Conservation (phyloP, 2,888 invertebrate genomes). For the Drosophila anomalata region DNA sequence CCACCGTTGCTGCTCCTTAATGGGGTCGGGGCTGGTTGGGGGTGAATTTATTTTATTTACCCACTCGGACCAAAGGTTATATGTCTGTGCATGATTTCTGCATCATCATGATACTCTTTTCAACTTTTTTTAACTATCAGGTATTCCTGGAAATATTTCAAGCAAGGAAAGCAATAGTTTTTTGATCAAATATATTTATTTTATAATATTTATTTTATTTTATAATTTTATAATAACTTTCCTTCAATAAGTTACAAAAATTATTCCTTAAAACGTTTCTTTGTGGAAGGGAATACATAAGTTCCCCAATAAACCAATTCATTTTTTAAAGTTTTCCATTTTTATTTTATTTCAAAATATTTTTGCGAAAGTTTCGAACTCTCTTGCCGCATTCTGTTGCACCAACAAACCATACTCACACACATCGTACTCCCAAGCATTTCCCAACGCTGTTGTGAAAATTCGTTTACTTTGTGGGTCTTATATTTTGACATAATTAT, state of each 20-base stretch:
- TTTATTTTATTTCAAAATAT: constrained; percentile 48
- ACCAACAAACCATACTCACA: background rate
- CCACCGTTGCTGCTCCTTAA: constrained; percentile 5
- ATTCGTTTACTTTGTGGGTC: constrained; percentile 49
- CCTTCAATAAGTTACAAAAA: too few species aligned
- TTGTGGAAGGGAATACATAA: constrained; percentile 2
- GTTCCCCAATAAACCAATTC: constrained; percentile 5
- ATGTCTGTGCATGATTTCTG: background rate
- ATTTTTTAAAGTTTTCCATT: constrained; percentile 19
- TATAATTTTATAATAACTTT: too few species aligned
- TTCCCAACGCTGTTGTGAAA: constrained; percentile 17
- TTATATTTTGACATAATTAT: constrained; percentile 60
- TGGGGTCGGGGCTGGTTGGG: background rate
- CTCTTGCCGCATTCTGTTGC: constrained; percentile 15
- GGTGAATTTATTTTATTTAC: constrained; percentile 2
- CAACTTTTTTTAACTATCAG: background rate
- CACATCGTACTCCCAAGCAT: constrained; percentile 2
- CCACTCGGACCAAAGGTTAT: background rate
- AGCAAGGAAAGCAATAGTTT: background rate
- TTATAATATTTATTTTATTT: too few species aligned
- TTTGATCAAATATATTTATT: background rate
- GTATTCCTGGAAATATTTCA: background rate
- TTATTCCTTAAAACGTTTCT: background rate
- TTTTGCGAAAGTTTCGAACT: constrained; percentile 41
- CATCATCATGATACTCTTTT: background rate